phyloP scores from a whole-genome alignment of 2,113 vertebrate genomes.

The Paracyprichromis sp. region DNA sequence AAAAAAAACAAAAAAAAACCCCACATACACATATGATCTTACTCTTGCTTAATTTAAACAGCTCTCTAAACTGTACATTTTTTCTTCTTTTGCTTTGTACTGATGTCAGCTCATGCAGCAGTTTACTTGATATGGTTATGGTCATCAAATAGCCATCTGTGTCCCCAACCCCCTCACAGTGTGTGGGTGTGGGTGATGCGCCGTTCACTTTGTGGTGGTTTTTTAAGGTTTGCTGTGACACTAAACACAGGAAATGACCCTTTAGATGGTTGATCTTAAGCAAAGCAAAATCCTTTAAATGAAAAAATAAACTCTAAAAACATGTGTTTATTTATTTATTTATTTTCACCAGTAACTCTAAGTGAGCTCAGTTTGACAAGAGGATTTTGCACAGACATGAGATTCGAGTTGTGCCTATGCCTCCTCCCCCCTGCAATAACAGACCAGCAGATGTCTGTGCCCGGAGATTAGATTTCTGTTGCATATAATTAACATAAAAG shows the following conservation, averaged over 20 bases:
- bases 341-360: background rate
- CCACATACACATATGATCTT: background rate
- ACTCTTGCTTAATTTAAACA: background rate
- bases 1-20: background rate
- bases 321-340: accelerated
- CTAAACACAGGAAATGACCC: background rate
- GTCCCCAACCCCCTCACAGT: background rate
- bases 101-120: background rate
- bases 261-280: background rate
- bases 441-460: background rate
- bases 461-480: background rate
- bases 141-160: background rate
- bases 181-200: background rate
- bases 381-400: background rate
- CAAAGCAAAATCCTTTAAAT: background rate
- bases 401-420: background rate
- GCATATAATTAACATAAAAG: background rate
- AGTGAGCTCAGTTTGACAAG: background rate
- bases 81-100: background rate
- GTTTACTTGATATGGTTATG: background rate
- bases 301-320: background rate
- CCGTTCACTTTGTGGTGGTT: background rate
- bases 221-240: background rate
- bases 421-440: background rate
- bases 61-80: background rate